phyloP scores from a whole-genome alignment of 2,888 invertebrate species.

The Periphyllus acericola region DNA sequence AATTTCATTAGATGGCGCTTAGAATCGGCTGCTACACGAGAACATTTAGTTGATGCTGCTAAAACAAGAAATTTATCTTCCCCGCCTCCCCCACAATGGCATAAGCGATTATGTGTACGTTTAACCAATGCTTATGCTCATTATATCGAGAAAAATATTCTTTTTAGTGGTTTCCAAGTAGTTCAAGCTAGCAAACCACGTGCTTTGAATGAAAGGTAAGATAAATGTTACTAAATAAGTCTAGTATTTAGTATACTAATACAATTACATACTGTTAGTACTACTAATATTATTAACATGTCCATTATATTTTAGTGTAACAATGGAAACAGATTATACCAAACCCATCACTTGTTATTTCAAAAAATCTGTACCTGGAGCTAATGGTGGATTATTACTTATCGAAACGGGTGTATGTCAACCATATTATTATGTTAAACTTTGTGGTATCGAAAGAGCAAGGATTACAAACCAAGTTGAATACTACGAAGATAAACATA shows the following conservation, averaged over 20 bases:
- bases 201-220: slow-evolving; percentile 15
- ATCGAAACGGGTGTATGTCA: slow-evolving; percentile 77
- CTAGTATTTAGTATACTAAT: background rate
- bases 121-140: slow-evolving; percentile 14
- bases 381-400: slow-evolving; percentile 76
- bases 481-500: slow-evolving; percentile 64
- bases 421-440: slow-evolving; percentile 77
- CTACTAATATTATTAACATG: background rate
- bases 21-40: slow-evolving; percentile 74
- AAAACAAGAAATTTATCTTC: slow-evolving; percentile 19
- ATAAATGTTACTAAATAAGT: background rate
- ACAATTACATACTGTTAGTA: too few species aligned
- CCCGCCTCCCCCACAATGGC: background rate
- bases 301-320: background rate
- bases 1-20: slow-evolving; percentile 70
- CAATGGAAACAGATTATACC: slow-evolving; percentile 6
- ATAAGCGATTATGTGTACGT: slow-evolving; percentile 38
- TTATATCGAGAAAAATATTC: slow-evolving; percentile 29
- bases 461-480: slow-evolving; percentile 70
- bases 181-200: slow-evolving; percentile 39
- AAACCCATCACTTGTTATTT: slow-evolving; percentile 7
- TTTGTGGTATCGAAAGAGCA: slow-evolving; percentile 76
- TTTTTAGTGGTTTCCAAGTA: slow-evolving; percentile 26
- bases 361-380: slow-evolving; percentile 44
- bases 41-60: slow-evolving; percentile 69